Conservation (phyloP, 2,113 vertebrate genomes). For the Gavia stellata region DNA sequence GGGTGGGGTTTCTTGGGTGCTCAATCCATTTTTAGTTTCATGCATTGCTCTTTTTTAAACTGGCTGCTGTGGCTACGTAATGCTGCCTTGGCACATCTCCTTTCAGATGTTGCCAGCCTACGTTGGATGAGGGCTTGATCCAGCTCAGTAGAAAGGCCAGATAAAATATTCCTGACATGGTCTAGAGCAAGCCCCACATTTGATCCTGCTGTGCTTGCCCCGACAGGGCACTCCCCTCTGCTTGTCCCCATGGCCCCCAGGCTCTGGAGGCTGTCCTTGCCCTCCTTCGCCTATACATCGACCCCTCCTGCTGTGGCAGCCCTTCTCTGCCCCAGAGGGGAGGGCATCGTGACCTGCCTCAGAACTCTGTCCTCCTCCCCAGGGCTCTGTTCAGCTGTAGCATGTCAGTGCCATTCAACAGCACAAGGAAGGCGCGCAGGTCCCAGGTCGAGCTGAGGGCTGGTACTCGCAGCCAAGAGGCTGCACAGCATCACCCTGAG, state of each 20-base stretch:
- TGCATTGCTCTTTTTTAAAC: not conserved
- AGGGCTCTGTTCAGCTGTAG: not conserved
- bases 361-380: not conserved
- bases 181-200: not conserved
- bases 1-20: not conserved
- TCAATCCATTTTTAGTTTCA: not conserved
- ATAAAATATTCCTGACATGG: not conserved
- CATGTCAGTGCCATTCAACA: not conserved
- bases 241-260: not conserved
- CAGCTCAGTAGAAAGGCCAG: not conserved
- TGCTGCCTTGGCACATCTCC: accelerated
- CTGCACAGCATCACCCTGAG: not conserved
- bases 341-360: not conserved
- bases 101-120: not conserved
- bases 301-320: not conserved
- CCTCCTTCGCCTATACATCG: not conserved
- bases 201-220: not conserved
- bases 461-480: not conserved
- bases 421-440: accelerated
- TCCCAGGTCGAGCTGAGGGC: not conserved
- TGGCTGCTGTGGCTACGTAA: not conserved
- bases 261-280: not conserved
- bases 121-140: not conserved
- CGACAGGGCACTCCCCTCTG: too few species aligned
- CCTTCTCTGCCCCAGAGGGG: not conserved